Evolutionary conservation across 2,113 vertebrate species (phyloP).

Genomic region (Setophaga petechia): DNA sequence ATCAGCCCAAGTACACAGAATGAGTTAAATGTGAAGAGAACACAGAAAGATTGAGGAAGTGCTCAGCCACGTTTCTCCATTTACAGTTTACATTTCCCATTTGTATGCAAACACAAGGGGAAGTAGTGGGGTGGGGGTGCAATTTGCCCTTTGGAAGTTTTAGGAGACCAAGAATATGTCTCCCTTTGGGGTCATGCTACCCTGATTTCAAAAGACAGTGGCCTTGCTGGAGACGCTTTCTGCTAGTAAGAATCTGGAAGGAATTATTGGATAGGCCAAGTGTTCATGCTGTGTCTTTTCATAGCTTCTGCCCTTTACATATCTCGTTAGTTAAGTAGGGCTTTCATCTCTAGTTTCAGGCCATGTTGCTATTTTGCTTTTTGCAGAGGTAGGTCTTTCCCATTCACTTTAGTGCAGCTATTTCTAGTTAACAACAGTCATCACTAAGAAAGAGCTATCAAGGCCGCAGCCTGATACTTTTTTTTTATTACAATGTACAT

Average conservation of each 20-base stretch:
- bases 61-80: fast-evolving
- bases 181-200: background rate
- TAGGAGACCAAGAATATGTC: background rate
- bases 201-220: background rate
- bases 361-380: background rate
- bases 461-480: background rate
- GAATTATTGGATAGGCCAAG: background rate
- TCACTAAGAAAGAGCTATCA: background rate
- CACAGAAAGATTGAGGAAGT: background rate
- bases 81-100: background rate
- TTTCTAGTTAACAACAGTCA: background rate
- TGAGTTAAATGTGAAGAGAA: background rate
- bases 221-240: background rate
- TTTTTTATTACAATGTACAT: background rate
- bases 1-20: background rate
- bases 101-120: background rate
- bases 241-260: background rate
- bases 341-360: conserved; percentile 48
- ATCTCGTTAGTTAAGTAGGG: conserved; percentile 17
- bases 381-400: background rate
- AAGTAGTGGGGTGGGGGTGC: fast-evolving
- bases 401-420: background rate
- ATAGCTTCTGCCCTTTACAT: conserved; percentile 44
- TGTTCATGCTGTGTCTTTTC: conserved; percentile 11
- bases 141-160: background rate